These are phyloP conservation scores for Nudaria mundana DNA, from an alignment of 2,888 invertebrate genomes.

Conservation along the genomic window DNA sequence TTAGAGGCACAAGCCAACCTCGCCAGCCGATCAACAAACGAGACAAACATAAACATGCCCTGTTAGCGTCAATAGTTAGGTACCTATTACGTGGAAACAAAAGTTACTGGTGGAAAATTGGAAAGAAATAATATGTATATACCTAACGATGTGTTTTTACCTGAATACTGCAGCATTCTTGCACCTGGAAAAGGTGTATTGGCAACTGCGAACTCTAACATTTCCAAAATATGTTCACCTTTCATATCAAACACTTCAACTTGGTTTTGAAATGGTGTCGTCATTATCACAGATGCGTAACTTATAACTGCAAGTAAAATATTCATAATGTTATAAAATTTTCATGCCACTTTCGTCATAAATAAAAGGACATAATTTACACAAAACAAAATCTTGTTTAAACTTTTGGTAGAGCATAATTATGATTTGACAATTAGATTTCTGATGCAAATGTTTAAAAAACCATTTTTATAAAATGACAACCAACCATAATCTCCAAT, in stretches of 20 bases:
- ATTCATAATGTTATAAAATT: not conserved
- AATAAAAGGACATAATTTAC: not conserved
- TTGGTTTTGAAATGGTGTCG: conserved; percentile 89
- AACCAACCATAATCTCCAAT: no score
- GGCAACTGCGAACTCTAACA: conserved; percentile 81
- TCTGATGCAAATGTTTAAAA: no score
- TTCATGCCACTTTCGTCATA: not conserved
- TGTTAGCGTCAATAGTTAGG: no score
- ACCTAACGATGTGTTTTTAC: conserved; percentile 42
- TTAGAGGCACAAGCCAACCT: no score
- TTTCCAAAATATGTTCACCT: conserved; percentile 84
- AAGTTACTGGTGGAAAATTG: no score
- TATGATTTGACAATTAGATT: no score
- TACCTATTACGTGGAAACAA: no score
- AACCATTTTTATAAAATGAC: no score
- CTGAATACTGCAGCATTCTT: conserved; percentile 82
- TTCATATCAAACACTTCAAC: conserved; percentile 86
- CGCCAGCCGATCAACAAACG: no score
- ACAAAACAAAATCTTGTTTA: no score
- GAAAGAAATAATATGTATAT: not conserved
- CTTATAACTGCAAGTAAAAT: conserved; percentile 81
- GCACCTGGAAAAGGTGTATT: conserved; percentile 65
- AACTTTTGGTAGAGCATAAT: no score
- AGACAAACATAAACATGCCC: no score
- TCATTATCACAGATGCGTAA: conserved; percentile 84